phyloP scores from a whole-genome alignment of 2,113 vertebrate genomes.

The Dendrocopos noguchii region DNA sequence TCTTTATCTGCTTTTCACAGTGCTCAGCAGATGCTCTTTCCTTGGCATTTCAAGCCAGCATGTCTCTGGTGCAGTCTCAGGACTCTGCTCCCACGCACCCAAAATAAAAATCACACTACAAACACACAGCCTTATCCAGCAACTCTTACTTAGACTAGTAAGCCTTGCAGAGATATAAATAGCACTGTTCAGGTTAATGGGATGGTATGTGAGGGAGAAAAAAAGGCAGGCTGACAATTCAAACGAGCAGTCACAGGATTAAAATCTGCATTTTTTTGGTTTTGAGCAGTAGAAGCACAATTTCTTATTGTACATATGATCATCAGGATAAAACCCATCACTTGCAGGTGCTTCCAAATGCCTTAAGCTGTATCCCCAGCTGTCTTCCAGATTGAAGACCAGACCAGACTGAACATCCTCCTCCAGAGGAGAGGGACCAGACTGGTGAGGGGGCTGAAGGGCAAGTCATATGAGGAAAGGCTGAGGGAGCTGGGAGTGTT shows the following conservation, averaged over 20 bases:
- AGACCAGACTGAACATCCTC: not conserved
- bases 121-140: conserved; percentile 12
- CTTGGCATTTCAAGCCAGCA: not conserved
- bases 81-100: conserved; percentile 9
- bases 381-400: not conserved
- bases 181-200: not conserved
- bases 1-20: conserved; percentile 34
- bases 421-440: too few relatives aligned
- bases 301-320: not conserved
- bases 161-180: not conserved
- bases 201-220: not conserved
- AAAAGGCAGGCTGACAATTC: not conserved
- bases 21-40: conserved; percentile 24
- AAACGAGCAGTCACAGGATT: not conserved
- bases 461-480: too few relatives aligned
- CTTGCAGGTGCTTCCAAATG: not conserved
- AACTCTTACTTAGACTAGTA: not conserved
- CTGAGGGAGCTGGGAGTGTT: too few relatives aligned
- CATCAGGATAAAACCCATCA: not conserved
- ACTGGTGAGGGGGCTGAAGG: too few relatives aligned
- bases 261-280: not conserved
- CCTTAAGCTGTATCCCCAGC: not conserved
- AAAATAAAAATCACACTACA: conserved; percentile 47
- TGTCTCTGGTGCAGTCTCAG: not conserved
- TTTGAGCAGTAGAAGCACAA: not conserved